Base-by-base conservation (phyloP, 2,797 vertebrate species). In the Poeciliopsis paucimaculata region DNA sequence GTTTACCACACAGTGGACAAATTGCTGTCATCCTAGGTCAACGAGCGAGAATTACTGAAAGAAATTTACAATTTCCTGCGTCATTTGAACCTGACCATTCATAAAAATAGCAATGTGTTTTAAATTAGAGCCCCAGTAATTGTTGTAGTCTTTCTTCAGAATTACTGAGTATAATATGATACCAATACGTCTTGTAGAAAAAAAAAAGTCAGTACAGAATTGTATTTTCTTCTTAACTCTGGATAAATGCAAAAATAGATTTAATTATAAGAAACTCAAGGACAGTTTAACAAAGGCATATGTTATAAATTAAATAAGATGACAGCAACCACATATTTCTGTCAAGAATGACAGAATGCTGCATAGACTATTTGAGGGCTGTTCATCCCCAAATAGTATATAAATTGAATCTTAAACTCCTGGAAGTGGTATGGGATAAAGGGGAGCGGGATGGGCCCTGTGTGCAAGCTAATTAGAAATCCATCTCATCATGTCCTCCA, bases 11-110 rank as follows among this genome's bases (percentile, higher is more conserved):
- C 76, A 60, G 84, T 89, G 86, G 78, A 90, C 86, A 92, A 94
- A 94, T 92, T 93, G 86, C 91, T 90, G 88, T 92, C 91, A 92
- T 93, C 93, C 93, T 93, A 94, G 94, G 93, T 94, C 93, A 94
- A 94, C 89, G 90, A 93, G 91, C 82, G 82, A 81, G 86, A 94
- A 93, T 92, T 90, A 90, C 86, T 77, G 78, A 78, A 76, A 89
- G 64, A 93, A 92, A 91, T 83, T 84, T 87, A 93, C 87, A 82
- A 91, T 93, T 91, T 92, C 81, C 81, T 77, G 87, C 91, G 86
- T 83, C 89, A 92, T 94, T 94, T 93, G 82, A 95, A 89, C 81
- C 84, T 0, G 73, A 39, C 92, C 90, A 92, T 92, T 92, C 87
- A 89, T 91, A 92, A 91, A 88, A 88, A 91, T 77, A 91, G 85